Percentiles rank a stretch among this genome's conserved stretches.
Conservation (phyloP, 2,797 vertebrate genomes). For the Varecia variegata region DNA sequence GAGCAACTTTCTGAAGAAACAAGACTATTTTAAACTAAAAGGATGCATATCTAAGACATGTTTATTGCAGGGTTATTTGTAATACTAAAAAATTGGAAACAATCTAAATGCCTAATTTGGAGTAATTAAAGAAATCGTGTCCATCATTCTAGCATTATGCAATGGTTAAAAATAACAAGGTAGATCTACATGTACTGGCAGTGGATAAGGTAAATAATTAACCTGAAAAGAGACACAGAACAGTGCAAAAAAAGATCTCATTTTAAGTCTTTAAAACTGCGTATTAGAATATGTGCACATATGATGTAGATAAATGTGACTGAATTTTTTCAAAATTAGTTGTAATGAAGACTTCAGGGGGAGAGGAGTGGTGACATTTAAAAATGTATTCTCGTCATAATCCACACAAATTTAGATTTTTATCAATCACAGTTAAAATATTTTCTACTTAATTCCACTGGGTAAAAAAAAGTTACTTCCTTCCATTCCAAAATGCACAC, state of each 20-base stretch:
- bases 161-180: constrained; percentile 36
- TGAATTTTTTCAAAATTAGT: not conserved
- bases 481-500: not conserved
- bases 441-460: constrained; percentile 4
- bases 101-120: constrained; percentile 12
- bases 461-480: not conserved
- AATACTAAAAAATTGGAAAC: not conserved
- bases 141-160: not conserved
- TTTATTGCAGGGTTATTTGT: constrained; percentile 17
- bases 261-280: not conserved
- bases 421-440: not conserved
- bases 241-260: not conserved
- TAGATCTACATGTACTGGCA: not conserved
- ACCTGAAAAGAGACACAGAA: not conserved
- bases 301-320: not conserved
- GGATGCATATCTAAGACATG: not conserved
- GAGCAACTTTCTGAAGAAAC: constrained; percentile 38
- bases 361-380: not conserved
- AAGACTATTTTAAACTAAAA: constrained; percentile 35
- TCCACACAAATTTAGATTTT: constrained; percentile 21
- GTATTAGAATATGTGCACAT: not conserved
- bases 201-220: not conserved
- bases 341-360: not conserved
- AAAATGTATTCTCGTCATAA: not conserved
- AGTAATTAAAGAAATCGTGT: not conserved